Evolutionary conservation across 2,797 vertebrate species (phyloP).

Genomic region (Gephyroberyx darwinii): DNA sequence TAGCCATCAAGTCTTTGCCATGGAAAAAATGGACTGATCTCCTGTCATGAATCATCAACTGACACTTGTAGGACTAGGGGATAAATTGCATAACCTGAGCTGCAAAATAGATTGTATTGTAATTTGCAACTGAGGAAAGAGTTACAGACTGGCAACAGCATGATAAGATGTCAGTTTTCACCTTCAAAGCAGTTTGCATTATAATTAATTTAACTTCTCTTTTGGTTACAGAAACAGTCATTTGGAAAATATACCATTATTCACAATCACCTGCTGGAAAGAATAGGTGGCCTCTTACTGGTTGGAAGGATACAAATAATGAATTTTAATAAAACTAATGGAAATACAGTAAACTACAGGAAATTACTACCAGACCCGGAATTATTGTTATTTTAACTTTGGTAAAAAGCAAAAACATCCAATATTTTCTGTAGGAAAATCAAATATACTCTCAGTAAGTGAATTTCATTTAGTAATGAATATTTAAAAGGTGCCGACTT

Average conservation of each 20-base stretch:
- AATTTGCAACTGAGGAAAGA: conserved; percentile 46
- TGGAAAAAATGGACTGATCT: conserved; percentile 59
- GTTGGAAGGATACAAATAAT: neutral
- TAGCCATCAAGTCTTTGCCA: conserved; percentile 61
- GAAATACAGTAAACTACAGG: conserved; percentile 18
- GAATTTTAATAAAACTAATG: conserved; percentile 10
- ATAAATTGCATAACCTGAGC: conserved; percentile 77
- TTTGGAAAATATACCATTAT: conserved; percentile 28
- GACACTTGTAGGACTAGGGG: conserved; percentile 67
- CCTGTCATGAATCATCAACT: conserved; percentile 64
- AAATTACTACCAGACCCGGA: neutral
- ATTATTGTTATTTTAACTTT: conserved; percentile 12
- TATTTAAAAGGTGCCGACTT: conserved; percentile 1
- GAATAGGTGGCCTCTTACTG: conserved; percentile 6
- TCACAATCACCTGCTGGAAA: conserved; percentile 28
- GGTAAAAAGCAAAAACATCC: neutral
- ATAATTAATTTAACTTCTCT: conserved; percentile 1
- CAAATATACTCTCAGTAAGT: neutral
- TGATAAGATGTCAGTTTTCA: conserved; percentile 41
- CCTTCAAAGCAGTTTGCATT: conserved; percentile 33
- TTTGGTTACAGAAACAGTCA: conserved; percentile 43
- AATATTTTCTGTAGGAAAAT: neutral
- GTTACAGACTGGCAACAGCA: conserved; percentile 36
- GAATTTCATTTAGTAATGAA: neutral
- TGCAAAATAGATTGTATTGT: conserved; percentile 71